A percentile compares a stretch with the other conserved stretches of the same genome.
Conservation (phyloP, 1,140 invertebrate species). For the Brachionus manjavacas region DNA sequence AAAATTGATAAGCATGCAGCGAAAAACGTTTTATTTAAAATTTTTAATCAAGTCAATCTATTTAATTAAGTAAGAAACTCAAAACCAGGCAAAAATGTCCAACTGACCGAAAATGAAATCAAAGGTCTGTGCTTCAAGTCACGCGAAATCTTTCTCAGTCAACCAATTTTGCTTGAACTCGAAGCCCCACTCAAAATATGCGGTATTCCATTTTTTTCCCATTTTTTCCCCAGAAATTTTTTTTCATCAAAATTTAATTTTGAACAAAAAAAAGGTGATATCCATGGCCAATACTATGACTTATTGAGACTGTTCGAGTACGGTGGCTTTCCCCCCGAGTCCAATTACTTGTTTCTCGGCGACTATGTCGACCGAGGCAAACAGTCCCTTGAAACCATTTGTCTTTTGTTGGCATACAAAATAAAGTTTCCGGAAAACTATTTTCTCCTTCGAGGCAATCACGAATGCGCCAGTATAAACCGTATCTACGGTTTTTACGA, state of each 20-base stretch:
- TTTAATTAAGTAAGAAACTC: conserved; percentile 75
- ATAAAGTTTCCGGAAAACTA: conserved; percentile 94
- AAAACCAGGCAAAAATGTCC: conserved; percentile 81
- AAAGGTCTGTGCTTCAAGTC: conserved; percentile 83
- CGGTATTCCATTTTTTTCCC: conserved; percentile 53
- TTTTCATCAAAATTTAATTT: background rate
- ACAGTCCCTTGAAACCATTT: conserved; percentile 65
- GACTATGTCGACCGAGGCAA: conserved; percentile 64
- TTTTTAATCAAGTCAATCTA: background rate
- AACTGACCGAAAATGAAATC: conserved; percentile 87
- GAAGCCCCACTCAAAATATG: conserved; percentile 68
- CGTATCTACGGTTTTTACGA: conserved; percentile 66
- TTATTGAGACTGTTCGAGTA: conserved; percentile 95
- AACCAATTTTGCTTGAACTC: conserved; percentile 65
- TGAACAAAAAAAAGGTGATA: conserved; percentile 64
- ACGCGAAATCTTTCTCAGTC: conserved; percentile 66
- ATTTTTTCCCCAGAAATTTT: background rate
- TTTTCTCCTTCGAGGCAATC: conserved; percentile 73
- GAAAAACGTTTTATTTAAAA: background rate
- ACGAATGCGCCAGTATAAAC: conserved; percentile 65
- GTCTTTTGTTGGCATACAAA: conserved; percentile 80
- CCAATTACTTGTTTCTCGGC: conserved; percentile 97
- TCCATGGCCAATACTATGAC: conserved; percentile 95
- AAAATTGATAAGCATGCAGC: too few relatives aligned
- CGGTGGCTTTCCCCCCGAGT: conserved; percentile 98